phyloP scores from a whole-genome alignment of 2,888 invertebrate species.

The Alsophila aescularia region DNA sequence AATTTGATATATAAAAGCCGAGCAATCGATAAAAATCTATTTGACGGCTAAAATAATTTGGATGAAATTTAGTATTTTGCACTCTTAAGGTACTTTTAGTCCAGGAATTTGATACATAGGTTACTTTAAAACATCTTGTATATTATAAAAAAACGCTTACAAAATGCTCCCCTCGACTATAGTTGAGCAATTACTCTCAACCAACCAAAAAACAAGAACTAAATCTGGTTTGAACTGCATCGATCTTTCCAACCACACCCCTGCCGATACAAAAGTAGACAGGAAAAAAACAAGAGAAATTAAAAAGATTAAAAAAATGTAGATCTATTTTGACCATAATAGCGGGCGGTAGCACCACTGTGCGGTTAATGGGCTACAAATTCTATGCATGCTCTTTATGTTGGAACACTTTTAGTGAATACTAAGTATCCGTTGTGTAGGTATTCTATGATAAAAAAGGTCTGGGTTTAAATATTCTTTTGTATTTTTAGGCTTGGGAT shows the following conservation, averaged over 20 bases:
- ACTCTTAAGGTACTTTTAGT: too few relatives aligned
- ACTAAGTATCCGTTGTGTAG: conserved; percentile 7
- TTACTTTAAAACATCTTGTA: too few relatives aligned
- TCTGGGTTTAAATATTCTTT: conserved; percentile 13
- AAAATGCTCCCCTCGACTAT: conserved; percentile 9
- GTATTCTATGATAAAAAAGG: conserved; percentile 22
- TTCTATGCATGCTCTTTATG: conserved; percentile 28
- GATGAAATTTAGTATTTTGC: too few relatives aligned
- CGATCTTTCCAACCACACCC: conserved; percentile 40
- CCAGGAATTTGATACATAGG: too few relatives aligned
- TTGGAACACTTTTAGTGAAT: conserved; percentile 21
- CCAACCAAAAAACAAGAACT: conserved; percentile 29
- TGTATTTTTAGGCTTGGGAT: conserved; percentile 9
- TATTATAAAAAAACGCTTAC: conserved; percentile 4
- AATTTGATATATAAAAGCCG: too few relatives aligned
- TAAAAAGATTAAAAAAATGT: conserved; percentile 43
- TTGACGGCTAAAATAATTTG: too few relatives aligned
- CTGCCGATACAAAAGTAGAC: conserved; percentile 32
- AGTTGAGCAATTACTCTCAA: conserved; percentile 29
- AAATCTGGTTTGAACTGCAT: conserved; percentile 36
- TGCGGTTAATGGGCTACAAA: conserved; percentile 38
- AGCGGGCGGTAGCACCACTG: conserved; percentile 31
- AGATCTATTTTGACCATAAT: conserved; percentile 42
- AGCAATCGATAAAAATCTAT: too few relatives aligned
- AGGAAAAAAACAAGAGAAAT: conserved; percentile 34